Conservation (phyloP, 2,888 invertebrate species). For the Stegana nigrithorax region DNA sequence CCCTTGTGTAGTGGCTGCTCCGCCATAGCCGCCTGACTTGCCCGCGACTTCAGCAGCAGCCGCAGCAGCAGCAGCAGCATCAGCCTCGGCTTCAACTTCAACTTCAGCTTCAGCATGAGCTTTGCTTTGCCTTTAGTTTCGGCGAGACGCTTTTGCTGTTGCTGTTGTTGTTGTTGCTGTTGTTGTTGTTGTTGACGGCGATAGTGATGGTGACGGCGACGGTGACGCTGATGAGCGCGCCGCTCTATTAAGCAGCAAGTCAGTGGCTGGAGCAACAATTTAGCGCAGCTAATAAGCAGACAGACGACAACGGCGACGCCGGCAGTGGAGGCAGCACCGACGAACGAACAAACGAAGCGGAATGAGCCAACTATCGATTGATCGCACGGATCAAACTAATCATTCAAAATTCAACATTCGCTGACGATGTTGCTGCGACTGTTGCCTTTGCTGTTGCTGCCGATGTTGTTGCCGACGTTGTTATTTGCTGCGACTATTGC, state of each 20-base stretch:
- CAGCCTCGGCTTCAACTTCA: too few species aligned
- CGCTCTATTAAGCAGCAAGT: not conserved
- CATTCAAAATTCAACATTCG: conserved; percentile 58
- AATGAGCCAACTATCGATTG: conserved; percentile 46
- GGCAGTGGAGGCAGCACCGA: conserved; percentile 57
- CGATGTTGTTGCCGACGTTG: conserved; percentile 11
- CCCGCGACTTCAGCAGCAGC: too few species aligned
- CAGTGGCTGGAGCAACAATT: conserved; percentile 37
- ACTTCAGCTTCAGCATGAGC: not conserved
- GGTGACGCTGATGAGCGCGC: not conserved
- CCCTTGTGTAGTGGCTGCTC: conserved; percentile 51
- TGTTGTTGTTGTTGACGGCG: not conserved
- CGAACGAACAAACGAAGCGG: conserved; percentile 7
- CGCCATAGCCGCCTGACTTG: not conserved
- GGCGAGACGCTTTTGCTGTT: not conserved
- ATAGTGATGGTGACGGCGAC: not conserved
- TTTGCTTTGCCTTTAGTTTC: conserved; percentile 10
- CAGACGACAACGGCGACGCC: conserved; percentile 40
- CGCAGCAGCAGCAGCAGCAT: too few species aligned
- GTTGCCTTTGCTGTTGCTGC: conserved; percentile 22
- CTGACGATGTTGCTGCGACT: conserved; percentile 36
- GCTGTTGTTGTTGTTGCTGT: not conserved
- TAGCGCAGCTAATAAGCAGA: conserved; percentile 60
- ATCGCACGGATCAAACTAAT: conserved; percentile 62
- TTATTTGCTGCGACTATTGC: not conserved